These are phyloP conservation scores for Calonectris borealis DNA, from an alignment of 2,113 vertebrate genomes.

Conservation along the genomic window DNA sequence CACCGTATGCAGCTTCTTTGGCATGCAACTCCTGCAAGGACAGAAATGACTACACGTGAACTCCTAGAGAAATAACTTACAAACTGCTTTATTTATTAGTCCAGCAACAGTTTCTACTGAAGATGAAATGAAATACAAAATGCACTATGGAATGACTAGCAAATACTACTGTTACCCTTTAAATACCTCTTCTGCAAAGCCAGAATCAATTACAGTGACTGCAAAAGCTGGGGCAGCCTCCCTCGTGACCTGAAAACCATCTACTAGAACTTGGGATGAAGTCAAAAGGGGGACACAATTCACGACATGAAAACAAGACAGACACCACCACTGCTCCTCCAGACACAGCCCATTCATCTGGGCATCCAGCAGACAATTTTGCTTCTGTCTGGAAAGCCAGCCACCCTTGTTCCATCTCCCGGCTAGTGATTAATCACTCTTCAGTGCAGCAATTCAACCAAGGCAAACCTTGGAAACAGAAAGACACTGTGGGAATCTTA, in stretches of 20 bases:
- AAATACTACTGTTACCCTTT: not conserved
- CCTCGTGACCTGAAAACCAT: not conserved
- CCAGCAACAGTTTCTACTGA: not conserved
- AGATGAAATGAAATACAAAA: not conserved
- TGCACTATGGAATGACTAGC: not conserved
- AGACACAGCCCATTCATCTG: not conserved
- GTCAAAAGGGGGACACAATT: slow-evolving; percentile 13
- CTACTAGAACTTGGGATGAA: not conserved
- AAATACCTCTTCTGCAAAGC: not conserved
- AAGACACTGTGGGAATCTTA: not conserved
- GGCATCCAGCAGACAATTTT: slow-evolving; percentile 1
- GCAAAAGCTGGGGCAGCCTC: not conserved
- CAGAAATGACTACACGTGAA: not conserved
- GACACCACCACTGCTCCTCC: not conserved
- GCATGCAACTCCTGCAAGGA: not conserved
- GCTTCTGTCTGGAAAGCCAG: not conserved
- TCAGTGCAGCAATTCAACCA: slow-evolving; percentile 18
- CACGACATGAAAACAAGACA: not conserved
- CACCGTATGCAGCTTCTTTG: fast-evolving
- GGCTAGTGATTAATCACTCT: slow-evolving; percentile 41
- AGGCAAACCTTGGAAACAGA: not conserved
- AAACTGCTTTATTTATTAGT: not conserved
- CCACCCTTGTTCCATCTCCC: not conserved
- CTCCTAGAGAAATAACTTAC: not conserved
- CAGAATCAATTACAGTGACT: not conserved